Conservation (phyloP, 2,888 invertebrate genomes). For the Cinara cedri region DNA sequence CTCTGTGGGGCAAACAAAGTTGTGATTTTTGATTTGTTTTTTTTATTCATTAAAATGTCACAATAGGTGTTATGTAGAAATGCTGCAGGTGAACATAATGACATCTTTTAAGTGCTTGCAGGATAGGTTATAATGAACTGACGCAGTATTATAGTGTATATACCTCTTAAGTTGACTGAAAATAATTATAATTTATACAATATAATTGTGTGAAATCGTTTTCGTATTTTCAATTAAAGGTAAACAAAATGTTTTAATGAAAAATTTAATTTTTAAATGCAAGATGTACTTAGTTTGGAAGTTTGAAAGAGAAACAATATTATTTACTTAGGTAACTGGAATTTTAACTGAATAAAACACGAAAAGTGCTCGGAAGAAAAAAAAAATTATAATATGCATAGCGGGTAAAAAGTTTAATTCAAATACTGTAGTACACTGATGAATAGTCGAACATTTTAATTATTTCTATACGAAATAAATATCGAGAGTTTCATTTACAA, state of each 20-base stretch:
- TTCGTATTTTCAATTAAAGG: background rate
- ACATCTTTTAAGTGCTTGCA: no score
- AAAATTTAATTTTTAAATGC: slow-evolving; percentile 2
- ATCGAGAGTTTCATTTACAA: background rate
- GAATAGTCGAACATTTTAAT: slow-evolving; percentile 4
- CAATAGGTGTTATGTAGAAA: no score
- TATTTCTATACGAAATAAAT: background rate
- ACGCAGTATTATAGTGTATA: no score
- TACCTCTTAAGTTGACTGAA: no score
- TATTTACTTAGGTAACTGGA: background rate
- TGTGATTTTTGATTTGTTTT: no score
- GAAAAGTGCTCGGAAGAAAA: background rate
- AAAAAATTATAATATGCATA: background rate
- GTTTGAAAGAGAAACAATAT: slow-evolving; percentile 1
- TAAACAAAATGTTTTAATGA: background rate
- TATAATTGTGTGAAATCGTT: background rate
- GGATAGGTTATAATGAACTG: no score
- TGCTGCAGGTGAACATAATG: no score
- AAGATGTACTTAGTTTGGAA: background rate
- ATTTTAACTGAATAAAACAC: slow-evolving; percentile 4
- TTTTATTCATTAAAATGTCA: no score
- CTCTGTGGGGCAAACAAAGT: no score
- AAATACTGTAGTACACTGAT: background rate
- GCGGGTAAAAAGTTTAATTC: background rate
- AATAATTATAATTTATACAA: no score